Conservation (phyloP, 2,888 invertebrate genomes). For the Tinea trinotella region DNA sequence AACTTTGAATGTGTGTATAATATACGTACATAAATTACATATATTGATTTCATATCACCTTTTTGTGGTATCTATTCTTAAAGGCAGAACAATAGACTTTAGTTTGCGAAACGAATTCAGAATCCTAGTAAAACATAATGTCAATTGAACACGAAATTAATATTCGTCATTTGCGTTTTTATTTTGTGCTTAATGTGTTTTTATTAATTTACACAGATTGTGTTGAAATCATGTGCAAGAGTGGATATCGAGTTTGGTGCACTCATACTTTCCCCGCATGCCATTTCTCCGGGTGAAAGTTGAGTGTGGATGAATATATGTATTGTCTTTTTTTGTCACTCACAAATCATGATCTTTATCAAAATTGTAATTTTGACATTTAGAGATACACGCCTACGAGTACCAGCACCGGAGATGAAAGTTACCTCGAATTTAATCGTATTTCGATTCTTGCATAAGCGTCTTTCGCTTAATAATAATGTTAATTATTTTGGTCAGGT, state of each 20-base stretch:
- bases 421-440: constrained; percentile 26
- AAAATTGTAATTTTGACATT: constrained; percentile 54
- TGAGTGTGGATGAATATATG: constrained; percentile 34
- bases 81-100: neutral
- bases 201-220: neutral
- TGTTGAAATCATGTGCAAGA: constrained; percentile 1
- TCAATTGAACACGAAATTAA: too few species aligned
- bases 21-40: too few species aligned
- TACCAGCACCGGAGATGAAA: constrained; percentile 50
- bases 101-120: neutral
- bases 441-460: constrained; percentile 19
- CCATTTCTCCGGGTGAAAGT: constrained; percentile 64
- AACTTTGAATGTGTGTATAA: too few species aligned
- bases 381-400: constrained; percentile 42
- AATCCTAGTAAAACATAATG: too few species aligned
- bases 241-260: constrained; percentile 6
- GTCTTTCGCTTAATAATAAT: constrained; percentile 18
- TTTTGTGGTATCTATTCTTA: neutral
- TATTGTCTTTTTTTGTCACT: constrained; percentile 61
- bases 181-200: too few species aligned
- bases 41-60: neutral
- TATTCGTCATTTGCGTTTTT: too few species aligned
- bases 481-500: neutral
- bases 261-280: constrained; percentile 42
- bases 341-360: constrained; percentile 54